These are phyloP conservation scores for Riparia riparia DNA, from an alignment of 2,113 vertebrate species.

Conservation along the genomic window DNA sequence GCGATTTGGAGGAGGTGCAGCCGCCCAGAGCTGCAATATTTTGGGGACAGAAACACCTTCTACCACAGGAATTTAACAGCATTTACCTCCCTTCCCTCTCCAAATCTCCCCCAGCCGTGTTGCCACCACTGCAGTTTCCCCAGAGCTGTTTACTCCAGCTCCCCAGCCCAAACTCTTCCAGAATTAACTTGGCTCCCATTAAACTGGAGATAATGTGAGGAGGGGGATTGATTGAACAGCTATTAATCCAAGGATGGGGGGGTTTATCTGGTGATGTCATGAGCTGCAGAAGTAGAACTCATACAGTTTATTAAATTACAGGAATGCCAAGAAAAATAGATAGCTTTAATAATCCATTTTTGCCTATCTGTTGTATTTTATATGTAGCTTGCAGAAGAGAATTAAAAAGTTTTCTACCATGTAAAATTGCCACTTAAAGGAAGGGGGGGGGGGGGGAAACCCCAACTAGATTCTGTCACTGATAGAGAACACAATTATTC, in stretches of 20 bases:
- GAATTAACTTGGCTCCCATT: not conserved
- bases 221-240: slow-evolving; percentile 26
- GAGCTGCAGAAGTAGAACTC: slow-evolving; percentile 67
- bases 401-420: slow-evolving; percentile 71
- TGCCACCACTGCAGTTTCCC: not conserved
- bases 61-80: not conserved
- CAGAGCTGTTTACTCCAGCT: not conserved
- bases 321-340: slow-evolving; percentile 78
- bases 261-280: slow-evolving; percentile 68
- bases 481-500: slow-evolving; percentile 66
- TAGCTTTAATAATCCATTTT: slow-evolving; percentile 82
- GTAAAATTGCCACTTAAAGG: slow-evolving; percentile 72
- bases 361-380: slow-evolving; percentile 79
- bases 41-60: not conserved
- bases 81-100: not conserved
- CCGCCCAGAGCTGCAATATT: accelerated
- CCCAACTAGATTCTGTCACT: slow-evolving; percentile 36
- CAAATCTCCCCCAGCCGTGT: not conserved
- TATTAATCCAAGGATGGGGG: slow-evolving; percentile 72
- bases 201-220: slow-evolving; percentile 14
- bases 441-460: not conserved
- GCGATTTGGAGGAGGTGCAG: not conserved
- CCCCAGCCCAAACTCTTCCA: not conserved
- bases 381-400: slow-evolving; percentile 64
- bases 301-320: slow-evolving; percentile 79